Percentiles rank a stretch among this genome's conserved stretches.
Conservation (phyloP, 1,140 invertebrate genomes). For the Drosophila virilis region DNA sequence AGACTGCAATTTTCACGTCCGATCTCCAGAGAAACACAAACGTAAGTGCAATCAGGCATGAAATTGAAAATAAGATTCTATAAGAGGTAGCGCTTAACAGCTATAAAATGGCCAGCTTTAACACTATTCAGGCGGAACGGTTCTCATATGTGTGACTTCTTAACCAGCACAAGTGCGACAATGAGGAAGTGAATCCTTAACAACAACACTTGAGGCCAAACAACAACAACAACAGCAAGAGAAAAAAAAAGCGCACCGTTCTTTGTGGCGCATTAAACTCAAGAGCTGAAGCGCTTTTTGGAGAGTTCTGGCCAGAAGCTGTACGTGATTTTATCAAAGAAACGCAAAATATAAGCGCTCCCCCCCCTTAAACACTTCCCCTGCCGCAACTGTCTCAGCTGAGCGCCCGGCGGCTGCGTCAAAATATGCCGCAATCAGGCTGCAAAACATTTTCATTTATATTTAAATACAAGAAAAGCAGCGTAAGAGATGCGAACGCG, state of each 20-base stretch:
- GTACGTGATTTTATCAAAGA: conserved; percentile 82
- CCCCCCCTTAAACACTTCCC: background rate
- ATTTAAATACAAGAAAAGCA: conserved; percentile 72
- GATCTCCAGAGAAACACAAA: too few species aligned
- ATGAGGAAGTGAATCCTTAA: conserved; percentile 28
- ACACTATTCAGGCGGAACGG: conserved; percentile 46
- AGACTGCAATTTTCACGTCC: too few species aligned
- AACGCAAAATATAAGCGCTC: conserved; percentile 55
- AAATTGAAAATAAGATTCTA: conserved; percentile 47
- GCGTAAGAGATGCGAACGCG: conserved; percentile 52
- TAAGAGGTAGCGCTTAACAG: conserved; percentile 41
- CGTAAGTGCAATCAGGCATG: conserved; percentile 54
- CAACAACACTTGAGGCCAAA: conserved; percentile 16
- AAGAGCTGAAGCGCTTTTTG: conserved; percentile 59
- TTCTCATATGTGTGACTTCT: conserved; percentile 53
- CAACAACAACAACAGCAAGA: conserved; percentile 22
- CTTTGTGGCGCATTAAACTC: conserved; percentile 73
- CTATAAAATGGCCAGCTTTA: conserved; percentile 52
- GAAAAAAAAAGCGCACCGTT: conserved; percentile 59
- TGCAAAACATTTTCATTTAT: conserved; percentile 83
- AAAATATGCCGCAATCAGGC: conserved; percentile 81
- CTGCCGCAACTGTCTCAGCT: conserved; percentile 29
- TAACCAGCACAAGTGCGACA: conserved; percentile 20
- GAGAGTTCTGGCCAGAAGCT: conserved; percentile 63
- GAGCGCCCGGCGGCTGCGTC: conserved; percentile 69